Evolutionary conservation across 2,113 vertebrate species (phyloP).

Genomic region (Microcebus lehilahytsara): DNA sequence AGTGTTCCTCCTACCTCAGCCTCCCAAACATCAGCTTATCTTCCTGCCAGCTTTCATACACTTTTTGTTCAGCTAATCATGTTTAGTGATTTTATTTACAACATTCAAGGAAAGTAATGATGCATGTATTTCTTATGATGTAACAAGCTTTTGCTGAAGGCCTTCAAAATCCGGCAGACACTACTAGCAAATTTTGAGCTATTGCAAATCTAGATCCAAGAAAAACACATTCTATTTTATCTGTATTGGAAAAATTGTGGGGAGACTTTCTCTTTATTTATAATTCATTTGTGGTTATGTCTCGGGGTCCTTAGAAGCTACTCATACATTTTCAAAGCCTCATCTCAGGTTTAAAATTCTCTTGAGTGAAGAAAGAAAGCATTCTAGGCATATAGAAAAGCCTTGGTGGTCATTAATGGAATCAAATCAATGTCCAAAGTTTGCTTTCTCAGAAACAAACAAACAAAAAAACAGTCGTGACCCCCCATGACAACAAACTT

Average conservation of each 20-base stretch:
- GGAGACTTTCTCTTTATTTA: constrained; percentile 13
- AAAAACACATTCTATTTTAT: neutral
- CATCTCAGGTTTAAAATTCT: neutral
- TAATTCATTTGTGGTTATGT: neutral
- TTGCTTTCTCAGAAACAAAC: neutral
- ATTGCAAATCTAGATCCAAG: neutral
- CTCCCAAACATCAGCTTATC: neutral
- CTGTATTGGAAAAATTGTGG: neutral
- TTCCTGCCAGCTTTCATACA: neutral
- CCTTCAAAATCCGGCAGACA: constrained; percentile 8
- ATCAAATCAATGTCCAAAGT: constrained; percentile 18
- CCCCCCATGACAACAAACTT: neutral
- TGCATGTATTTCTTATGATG: neutral
- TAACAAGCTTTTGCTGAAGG: neutral
- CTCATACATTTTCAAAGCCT: constrained; percentile 1
- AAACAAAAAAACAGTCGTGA: neutral
- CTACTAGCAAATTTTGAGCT: constrained; percentile 30
- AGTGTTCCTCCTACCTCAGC: too few species aligned
- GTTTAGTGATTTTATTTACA: neutral
- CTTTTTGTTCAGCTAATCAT: neutral
- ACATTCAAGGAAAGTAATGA: neutral
- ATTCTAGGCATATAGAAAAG: constrained; percentile 29
- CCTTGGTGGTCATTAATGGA: constrained; percentile 37
- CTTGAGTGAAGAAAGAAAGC: constrained; percentile 30
- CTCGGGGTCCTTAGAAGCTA: neutral